Evolutionary conservation across 2,888 invertebrate genomes (phyloP), one percentile per base, ranked within the genome.

Genomic region (Geophilus truncorum): DNA sequence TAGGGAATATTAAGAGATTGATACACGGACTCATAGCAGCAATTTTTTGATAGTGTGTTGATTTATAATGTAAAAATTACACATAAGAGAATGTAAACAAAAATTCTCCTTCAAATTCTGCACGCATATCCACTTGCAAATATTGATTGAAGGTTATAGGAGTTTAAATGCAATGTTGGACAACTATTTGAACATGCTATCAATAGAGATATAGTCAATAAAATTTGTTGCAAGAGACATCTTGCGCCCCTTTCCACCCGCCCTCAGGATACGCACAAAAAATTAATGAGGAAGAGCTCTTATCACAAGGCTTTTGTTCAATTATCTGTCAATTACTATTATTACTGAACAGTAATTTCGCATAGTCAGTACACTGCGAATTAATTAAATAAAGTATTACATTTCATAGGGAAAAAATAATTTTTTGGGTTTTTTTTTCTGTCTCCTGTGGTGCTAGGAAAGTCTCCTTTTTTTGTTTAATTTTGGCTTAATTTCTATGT

Each of bases 11-110:
- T 80, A 51, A 80, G 80, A 80, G 70, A 75, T 34, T 76, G 75
- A 80, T 80, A 23, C 76, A 36, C 75, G 28, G 40, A 23, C 70
- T 10, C 70, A 70, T 70, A n/a, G 25, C 62, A 62, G 79, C 28
- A 80, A 75, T 80, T 80, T 79, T 36, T 57, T 80, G 79, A 62
- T 79, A 57, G 57, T 30, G 34, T 40, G 79, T 79, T 79, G 79
- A 79, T 79, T 79, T 79, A 79, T 79, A 79, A 79, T 34, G 79
- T 79, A 79, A 79, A 79, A 79, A 79, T 79, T 57, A 79, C 30
- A n/a, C 30, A n/a, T 25, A 70, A 25, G 70, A 70, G 6, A 70
- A 70, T 70, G 70, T 70, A 70, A 70, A 70, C 70, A 70, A 70
- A n/a, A 28, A 28, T 28, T 25, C 25, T 9, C 70, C 15, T 70